Percentiles rank a stretch among this genome's conserved stretches.
Conservation (phyloP, 1,140 invertebrate species). For the Eciton burchellii region DNA sequence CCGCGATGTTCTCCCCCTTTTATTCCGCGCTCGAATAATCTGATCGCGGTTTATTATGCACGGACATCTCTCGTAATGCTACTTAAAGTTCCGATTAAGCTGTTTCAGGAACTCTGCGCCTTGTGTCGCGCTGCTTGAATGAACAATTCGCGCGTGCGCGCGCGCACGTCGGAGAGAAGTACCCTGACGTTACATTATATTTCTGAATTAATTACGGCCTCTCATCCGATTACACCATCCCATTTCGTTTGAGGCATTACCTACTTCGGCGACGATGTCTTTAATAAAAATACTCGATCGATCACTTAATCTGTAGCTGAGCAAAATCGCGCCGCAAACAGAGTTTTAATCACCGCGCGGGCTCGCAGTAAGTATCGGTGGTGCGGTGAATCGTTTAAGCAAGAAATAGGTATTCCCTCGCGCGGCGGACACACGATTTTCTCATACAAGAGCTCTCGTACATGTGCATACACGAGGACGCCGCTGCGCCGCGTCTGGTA, state of each 20-base stretch:
- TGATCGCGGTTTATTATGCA: background rate
- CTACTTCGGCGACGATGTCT: background rate
- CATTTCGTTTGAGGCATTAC: background rate
- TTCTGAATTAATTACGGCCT: background rate
- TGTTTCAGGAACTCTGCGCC: background rate
- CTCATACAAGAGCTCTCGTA: background rate
- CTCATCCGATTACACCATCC: background rate
- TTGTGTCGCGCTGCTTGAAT: background rate
- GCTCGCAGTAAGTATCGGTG: background rate
- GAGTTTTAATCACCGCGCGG: background rate
- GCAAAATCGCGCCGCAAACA: background rate
- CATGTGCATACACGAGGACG: no score
- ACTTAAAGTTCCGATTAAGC: constrained; percentile 37
- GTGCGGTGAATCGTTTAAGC: background rate
- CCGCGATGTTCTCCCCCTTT: background rate
- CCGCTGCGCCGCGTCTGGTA: background rate
- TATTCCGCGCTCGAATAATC: background rate
- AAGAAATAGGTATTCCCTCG: background rate
- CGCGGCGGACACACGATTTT: background rate
- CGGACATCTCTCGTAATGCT: constrained; percentile 5
- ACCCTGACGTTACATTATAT: background rate
- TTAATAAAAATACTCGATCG: background rate
- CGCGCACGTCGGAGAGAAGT: background rate
- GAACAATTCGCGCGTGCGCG: background rate
- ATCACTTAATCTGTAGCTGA: background rate